Evolutionary conservation across 2,797 vertebrate genomes (phyloP).

Genomic region (Lagothrix lagotricha): DNA sequence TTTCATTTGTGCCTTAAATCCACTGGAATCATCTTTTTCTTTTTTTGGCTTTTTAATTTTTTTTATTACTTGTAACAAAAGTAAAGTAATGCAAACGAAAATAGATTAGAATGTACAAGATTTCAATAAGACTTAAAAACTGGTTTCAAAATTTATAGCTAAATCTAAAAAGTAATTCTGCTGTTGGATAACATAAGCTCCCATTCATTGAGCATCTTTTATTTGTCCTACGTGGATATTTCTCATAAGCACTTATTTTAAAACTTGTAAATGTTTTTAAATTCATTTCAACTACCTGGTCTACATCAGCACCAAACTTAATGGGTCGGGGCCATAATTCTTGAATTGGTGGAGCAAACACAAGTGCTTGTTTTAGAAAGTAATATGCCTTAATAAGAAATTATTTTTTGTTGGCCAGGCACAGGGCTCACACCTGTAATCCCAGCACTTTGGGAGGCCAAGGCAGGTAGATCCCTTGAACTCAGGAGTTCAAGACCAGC

Average conservation of each 20-base stretch:
- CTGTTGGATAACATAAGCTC: not conserved
- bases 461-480: too few species aligned
- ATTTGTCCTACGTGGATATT: not conserved
- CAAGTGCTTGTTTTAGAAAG: not conserved
- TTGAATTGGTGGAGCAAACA: not conserved
- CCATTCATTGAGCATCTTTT: not conserved
- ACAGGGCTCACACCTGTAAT: too few species aligned
- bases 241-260: not conserved
- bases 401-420: not conserved
- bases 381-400: not conserved
- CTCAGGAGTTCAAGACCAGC: too few species aligned
- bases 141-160: not conserved
- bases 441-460: too few species aligned
- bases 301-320: not conserved
- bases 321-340: not conserved
- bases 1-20: not conserved
- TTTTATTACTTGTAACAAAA: conserved; percentile 43
- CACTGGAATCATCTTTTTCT: not conserved
- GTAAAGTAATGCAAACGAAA: conserved; percentile 5
- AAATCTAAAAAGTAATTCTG: not conserved
- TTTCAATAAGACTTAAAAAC: not conserved
- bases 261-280: not conserved
- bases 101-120: not conserved
- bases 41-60: not conserved
- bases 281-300: not conserved